Conservation (phyloP, 2,113 vertebrate genomes). For the Orientallactaga bullata region DNA sequence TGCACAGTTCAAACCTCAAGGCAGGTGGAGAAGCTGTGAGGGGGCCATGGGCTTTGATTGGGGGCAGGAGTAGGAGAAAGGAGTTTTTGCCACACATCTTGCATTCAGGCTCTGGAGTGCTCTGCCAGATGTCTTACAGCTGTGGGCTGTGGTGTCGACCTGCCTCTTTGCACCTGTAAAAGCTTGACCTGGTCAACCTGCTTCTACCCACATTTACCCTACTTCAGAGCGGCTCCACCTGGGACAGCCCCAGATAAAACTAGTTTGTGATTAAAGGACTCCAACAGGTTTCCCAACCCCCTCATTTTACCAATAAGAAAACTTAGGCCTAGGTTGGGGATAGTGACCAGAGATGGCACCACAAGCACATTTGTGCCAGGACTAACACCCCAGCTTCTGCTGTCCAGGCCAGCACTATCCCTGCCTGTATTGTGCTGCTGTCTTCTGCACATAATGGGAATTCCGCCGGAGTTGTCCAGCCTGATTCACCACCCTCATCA, state of each 20-base stretch:
- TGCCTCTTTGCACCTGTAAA: neutral
- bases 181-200: neutral
- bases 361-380: neutral
- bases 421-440: neutral
- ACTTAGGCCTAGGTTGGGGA: neutral
- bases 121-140: neutral
- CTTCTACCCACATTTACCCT: neutral
- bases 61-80: neutral
- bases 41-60: neutral
- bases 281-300: neutral
- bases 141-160: neutral
- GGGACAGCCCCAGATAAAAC: neutral
- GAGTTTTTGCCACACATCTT: neutral
- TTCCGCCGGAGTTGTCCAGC: neutral
- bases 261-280: neutral
- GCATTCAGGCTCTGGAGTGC: neutral
- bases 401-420: neutral
- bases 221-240: neutral
- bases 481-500: neutral
- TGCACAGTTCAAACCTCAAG: neutral
- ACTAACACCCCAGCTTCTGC: neutral
- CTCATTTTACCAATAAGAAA: neutral
- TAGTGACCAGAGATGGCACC: neutral
- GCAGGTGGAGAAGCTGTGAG: neutral
- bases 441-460: conserved; percentile 14